Percentiles rank a stretch among this genome's conserved stretches.
phyloP scores from a whole-genome alignment of 2,888 invertebrate genomes.

The Proisotoma minuta region DNA sequence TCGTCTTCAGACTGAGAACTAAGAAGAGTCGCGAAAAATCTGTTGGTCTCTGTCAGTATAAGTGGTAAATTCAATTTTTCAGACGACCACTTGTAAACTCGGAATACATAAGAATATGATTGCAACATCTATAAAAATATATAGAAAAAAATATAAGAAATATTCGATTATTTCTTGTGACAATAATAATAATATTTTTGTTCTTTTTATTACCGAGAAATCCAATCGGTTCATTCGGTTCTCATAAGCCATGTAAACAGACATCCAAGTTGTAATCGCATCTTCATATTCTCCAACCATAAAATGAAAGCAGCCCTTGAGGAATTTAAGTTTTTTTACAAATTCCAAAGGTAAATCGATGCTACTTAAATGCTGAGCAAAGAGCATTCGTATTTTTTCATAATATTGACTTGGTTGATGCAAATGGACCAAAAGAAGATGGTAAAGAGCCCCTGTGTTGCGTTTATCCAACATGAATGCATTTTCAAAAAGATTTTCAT shows the following conservation, averaged over 20 bases:
- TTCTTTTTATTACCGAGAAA: neutral
- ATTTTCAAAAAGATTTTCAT: slow-evolving; percentile 12
- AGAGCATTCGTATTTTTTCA: slow-evolving; percentile 7
- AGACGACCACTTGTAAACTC: neutral
- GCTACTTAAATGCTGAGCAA: slow-evolving; percentile 7
- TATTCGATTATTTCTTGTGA: neutral
- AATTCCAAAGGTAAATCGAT: slow-evolving; percentile 6
- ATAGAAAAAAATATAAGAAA: neutral
- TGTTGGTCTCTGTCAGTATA: neutral
- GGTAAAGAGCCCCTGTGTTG: slow-evolving; percentile 7
- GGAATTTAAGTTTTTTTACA: slow-evolving; percentile 7
- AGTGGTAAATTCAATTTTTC: slow-evolving; percentile 1
- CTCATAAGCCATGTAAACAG: neutral
- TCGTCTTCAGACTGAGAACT: no score
- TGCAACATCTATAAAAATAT: neutral
- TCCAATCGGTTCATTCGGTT: neutral
- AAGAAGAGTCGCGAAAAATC: neutral
- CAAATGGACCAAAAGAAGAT: slow-evolving; percentile 4
- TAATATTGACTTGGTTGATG: slow-evolving; percentile 12
- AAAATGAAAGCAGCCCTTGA: slow-evolving; percentile 16
- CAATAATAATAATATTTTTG: neutral
- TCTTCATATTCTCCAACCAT: slow-evolving; percentile 3
- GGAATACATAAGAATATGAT: slow-evolving; percentile 1
- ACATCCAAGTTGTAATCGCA: slow-evolving; percentile 6
- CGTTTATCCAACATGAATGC: slow-evolving; percentile 15